Conservation (phyloP, 2,113 vertebrate genomes). For the Condylura cristata region DNA sequence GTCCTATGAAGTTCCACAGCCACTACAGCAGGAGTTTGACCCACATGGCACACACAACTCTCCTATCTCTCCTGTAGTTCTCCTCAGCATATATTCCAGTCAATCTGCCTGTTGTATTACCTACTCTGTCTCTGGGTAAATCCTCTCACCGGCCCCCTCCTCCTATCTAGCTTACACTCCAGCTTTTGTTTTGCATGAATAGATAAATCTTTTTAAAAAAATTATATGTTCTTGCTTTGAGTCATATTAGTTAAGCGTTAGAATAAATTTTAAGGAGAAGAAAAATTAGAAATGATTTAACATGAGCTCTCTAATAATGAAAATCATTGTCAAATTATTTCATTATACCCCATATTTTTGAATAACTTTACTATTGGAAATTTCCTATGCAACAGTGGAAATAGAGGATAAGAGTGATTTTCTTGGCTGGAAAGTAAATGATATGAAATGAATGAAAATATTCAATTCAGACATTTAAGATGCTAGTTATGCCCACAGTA, state of each 20-base stretch:
- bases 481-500: not conserved
- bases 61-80: too few relatives aligned
- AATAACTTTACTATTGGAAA: not conserved
- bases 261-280: not conserved
- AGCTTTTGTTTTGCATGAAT: too few relatives aligned
- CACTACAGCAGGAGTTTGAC: too few relatives aligned
- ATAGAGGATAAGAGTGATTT: not conserved
- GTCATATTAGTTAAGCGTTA: not conserved
- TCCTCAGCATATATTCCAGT: too few relatives aligned
- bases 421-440: not conserved
- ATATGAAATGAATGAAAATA: not conserved
- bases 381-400: not conserved
- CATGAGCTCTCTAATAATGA: not conserved
- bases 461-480: not conserved
- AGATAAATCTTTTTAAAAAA: too few relatives aligned
- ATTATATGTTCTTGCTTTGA: not conserved
- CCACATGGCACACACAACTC: too few relatives aligned
- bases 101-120: too few relatives aligned
- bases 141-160: too few relatives aligned
- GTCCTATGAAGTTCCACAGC: too few relatives aligned
- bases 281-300: not conserved
- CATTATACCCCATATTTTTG: not conserved
- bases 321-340: slow-evolving; percentile 33
- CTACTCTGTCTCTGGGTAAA: too few relatives aligned
- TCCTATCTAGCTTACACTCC: too few relatives aligned